Conservation (phyloP, 2,113 vertebrate genomes). For the Perca schrenkii region DNA sequence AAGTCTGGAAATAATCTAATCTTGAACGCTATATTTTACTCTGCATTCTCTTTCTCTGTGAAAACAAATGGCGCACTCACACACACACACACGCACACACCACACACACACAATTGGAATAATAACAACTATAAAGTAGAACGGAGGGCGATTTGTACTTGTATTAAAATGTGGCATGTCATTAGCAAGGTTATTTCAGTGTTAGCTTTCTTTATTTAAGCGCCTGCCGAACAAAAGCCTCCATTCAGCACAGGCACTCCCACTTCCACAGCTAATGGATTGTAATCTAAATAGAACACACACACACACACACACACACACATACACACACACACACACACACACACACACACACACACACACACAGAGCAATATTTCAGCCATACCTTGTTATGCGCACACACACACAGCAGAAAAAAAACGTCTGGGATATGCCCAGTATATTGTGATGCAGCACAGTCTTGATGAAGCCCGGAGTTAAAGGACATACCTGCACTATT, state of each 20-base stretch:
- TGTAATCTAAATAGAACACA: slow-evolving; percentile 14
- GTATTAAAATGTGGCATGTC: slow-evolving; percentile 56
- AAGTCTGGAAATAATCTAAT: slow-evolving; percentile 1
- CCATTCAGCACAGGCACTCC: slow-evolving; percentile 21
- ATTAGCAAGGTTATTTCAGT: slow-evolving; percentile 39
- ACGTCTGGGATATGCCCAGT: background rate
- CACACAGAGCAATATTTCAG: slow-evolving; percentile 4
- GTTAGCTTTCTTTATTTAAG: slow-evolving; percentile 27
- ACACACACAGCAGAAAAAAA: background rate
- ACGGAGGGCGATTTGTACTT: slow-evolving; percentile 27
- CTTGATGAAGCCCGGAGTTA: background rate
- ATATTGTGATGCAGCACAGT: slow-evolving; percentile 1
- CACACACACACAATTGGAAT: background rate
- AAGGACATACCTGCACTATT: background rate
- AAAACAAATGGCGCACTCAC: background rate
- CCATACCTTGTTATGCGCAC: background rate
- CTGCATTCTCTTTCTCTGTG: background rate
- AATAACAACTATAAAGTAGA: slow-evolving; percentile 3
- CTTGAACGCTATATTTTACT: background rate
- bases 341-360: background rate
- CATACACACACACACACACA: background rate
- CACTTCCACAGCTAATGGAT: slow-evolving; percentile 16
- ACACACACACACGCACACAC: background rate
- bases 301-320: background rate
- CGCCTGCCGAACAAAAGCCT: slow-evolving; percentile 5